phyloP scores from a whole-genome alignment of 30 jellyfish, hydroid and myxozoan genomes.

The Morbakka virulenta region DNA sequence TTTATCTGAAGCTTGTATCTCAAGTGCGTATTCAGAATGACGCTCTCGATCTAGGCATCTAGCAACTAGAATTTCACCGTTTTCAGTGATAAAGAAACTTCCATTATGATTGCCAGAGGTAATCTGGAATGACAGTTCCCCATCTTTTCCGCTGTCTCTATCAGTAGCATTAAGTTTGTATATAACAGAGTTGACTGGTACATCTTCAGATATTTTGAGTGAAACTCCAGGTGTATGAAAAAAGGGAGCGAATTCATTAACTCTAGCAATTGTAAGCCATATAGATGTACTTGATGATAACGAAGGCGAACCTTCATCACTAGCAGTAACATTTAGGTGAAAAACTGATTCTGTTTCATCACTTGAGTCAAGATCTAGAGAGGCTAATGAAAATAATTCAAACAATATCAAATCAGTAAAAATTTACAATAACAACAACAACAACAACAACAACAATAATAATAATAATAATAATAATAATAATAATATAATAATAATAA shows the following conservation, averaged over 20 bases:
- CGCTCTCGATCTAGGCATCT: conserved; percentile 63
- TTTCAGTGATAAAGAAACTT: conserved; percentile 25
- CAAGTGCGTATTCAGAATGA: conserved; percentile 33
- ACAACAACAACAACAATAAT: too few relatives aligned
- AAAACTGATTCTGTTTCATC: conserved; percentile 49
- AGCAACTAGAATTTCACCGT: conserved; percentile 25
- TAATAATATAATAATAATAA: too few relatives aligned
- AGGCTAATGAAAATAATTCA: conserved; percentile 4
- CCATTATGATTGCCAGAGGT: conserved; percentile 44
- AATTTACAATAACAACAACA: too few relatives aligned
- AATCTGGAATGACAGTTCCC: conserved; percentile 53
- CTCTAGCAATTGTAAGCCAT: background rate
- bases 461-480: too few relatives aligned
- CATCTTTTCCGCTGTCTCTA: conserved; percentile 74
- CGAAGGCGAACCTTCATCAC: conserved; percentile 49
- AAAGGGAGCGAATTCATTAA: conserved; percentile 57
- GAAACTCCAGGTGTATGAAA: conserved; percentile 20
- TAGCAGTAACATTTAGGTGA: conserved; percentile 34
- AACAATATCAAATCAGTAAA: too few relatives aligned
- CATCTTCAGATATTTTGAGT: conserved; percentile 41
- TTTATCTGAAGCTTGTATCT: conserved; percentile 52
- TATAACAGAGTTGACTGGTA: conserved; percentile 24
- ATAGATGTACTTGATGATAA: background rate
- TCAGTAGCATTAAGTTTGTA: conserved; percentile 51
- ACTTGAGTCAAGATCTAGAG: conserved; percentile 60